A percentile compares a stretch with the other conserved stretches of the same genome.
Evolutionary conservation across 1,140 invertebrate species (phyloP).

Genomic region (Aporrectodea caliginosa): DNA sequence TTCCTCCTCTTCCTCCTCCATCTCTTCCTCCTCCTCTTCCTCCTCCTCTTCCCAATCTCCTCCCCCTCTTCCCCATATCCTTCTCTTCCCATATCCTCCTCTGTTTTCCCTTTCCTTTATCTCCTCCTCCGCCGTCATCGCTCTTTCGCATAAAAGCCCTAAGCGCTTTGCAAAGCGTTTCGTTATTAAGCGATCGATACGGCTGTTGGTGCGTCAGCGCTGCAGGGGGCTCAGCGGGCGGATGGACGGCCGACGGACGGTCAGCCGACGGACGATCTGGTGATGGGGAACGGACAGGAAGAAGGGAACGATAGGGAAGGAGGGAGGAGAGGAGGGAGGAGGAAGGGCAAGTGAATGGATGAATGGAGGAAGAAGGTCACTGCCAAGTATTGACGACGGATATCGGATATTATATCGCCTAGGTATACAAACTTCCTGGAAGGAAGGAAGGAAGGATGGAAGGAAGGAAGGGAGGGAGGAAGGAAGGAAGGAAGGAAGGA

Average conservation of each 20-base stretch:
- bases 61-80: not conserved
- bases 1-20: not conserved
- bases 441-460: not conserved
- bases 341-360: not conserved
- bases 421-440: not conserved
- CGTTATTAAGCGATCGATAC: not conserved
- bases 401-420: not conserved
- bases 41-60: not conserved
- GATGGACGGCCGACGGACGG: not conserved
- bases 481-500: too few species aligned
- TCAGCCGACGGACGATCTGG: not conserved
- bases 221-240: not conserved
- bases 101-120: too few species aligned
- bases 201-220: not conserved
- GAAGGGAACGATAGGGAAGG: too few species aligned
- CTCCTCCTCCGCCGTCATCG: too few species aligned
- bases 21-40: not conserved
- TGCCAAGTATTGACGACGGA: not conserved
- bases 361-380: not conserved
- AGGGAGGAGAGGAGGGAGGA: not conserved
- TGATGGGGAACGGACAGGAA: too few species aligned
- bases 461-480: too few species aligned
- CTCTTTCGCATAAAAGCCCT: too few species aligned
- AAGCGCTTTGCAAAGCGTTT: too few species aligned
- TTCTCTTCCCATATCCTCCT: not conserved